Evolutionary conservation across 2,797 vertebrate species (phyloP).

Genomic region (Chiroxiphia lanceolata): DNA sequence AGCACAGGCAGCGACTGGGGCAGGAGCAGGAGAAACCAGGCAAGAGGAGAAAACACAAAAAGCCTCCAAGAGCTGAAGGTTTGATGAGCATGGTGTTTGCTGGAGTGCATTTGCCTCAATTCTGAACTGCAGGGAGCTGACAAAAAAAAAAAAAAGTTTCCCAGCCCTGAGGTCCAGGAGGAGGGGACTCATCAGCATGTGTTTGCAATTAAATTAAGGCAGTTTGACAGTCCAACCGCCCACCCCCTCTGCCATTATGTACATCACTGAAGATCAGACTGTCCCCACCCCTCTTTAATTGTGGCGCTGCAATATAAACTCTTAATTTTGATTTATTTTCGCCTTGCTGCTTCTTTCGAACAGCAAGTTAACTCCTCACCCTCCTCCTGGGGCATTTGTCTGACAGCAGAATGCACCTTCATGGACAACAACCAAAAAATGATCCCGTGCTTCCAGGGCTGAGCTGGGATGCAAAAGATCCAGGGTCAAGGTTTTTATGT

Average conservation of each 20-base stretch:
- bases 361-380: neutral
- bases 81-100: slow-evolving; percentile 63
- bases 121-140: slow-evolving; percentile 64
- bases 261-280: neutral
- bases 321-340: neutral
- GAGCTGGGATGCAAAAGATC: neutral
- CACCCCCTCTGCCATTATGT: slow-evolving; percentile 41
- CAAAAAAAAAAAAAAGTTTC: slow-evolving; percentile 42
- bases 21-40: slow-evolving; percentile 30
- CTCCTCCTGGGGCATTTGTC: neutral
- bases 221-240: slow-evolving; percentile 64
- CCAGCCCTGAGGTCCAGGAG: slow-evolving; percentile 65
- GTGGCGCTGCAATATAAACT: neutral
- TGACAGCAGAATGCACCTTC: neutral
- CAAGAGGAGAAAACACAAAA: slow-evolving; percentile 61
- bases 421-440: neutral
- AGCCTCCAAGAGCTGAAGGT: slow-evolving; percentile 14
- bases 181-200: slow-evolving; percentile 73
- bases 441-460: neutral
- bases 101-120: slow-evolving; percentile 32
- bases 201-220: slow-evolving; percentile 75
- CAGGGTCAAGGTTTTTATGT: neutral
- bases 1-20: slow-evolving; percentile 73
- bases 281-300: slow-evolving; percentile 4
- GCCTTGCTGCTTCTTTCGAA: neutral